phyloP scores from a whole-genome alignment of 2,113 vertebrate genomes.

The Rhinichthys klamathensis region DNA sequence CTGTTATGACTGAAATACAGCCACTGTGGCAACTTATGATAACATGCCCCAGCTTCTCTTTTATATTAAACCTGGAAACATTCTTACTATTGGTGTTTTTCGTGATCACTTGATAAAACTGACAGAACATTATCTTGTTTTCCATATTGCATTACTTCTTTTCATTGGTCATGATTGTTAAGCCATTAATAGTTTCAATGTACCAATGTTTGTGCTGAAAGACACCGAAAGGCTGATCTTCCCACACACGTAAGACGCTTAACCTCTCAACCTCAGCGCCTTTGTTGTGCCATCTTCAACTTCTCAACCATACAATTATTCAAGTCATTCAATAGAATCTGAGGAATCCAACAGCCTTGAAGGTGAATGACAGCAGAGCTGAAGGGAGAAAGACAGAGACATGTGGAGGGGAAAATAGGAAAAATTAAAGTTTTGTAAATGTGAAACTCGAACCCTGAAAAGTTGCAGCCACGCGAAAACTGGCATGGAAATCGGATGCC shows the following conservation, averaged over 20 bases:
- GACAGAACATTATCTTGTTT: background rate
- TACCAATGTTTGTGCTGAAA: background rate
- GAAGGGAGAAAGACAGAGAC: constrained; percentile 9
- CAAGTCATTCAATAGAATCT: constrained; percentile 62
- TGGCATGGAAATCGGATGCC: constrained; percentile 74
- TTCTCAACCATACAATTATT: constrained; percentile 63
- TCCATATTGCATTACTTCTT: background rate
- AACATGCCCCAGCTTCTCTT: background rate
- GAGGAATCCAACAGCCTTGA: constrained; percentile 64
- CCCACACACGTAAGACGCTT: background rate
- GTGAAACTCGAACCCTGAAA: constrained; percentile 74
- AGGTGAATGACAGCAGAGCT: constrained; percentile 25
- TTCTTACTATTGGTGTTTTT: background rate
- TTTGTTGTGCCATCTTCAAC: background rate
- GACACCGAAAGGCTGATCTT: constrained; percentile 1
- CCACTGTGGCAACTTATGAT: background rate
- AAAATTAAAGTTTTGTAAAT: constrained; percentile 58
- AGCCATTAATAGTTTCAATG: background rate
- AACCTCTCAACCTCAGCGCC: constrained; percentile 7
- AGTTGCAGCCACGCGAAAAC: constrained; percentile 69
- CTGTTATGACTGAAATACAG: background rate
- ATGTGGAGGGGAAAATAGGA: constrained; percentile 11
- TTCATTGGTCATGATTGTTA: background rate
- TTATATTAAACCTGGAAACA: background rate
- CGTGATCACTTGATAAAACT: background rate